Conservation (phyloP, 2,113 vertebrate species). For the Paramisgurnus dabryanus region DNA sequence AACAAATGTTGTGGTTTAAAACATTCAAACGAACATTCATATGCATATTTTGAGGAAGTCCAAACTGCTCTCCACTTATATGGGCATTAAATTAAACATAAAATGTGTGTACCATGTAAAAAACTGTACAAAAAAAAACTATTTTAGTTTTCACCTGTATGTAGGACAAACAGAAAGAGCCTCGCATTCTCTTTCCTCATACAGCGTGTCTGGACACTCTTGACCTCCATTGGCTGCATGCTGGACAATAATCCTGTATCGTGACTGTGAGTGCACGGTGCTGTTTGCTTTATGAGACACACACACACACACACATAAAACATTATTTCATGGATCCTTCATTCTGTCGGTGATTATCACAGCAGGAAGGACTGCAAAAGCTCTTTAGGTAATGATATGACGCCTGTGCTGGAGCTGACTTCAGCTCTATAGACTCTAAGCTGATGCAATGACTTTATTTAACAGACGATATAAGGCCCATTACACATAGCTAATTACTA, state of each 20-base stretch:
- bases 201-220: conserved; percentile 92
- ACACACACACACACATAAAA: conserved; percentile 42
- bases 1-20: too few relatives aligned
- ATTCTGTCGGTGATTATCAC: conserved; percentile 28
- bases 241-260: conserved; percentile 87
- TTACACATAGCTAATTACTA: conserved; percentile 75
- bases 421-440: conserved; percentile 46
- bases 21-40: too few relatives aligned
- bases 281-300: conserved; percentile 78
- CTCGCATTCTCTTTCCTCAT: conserved; percentile 95
- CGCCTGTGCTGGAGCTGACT: neutral
- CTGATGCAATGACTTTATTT: conserved; percentile 65
- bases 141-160: conserved; percentile 76
- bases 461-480: conserved; percentile 62
- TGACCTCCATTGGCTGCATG: conserved; percentile 83
- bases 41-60: too few relatives aligned
- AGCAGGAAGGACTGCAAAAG: conserved; percentile 16
- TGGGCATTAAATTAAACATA: neutral
- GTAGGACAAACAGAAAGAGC: conserved; percentile 78
- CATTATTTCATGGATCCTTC: neutral
- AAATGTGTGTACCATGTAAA: neutral
- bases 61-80: neutral
- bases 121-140: neutral
- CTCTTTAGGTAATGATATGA: conserved; percentile 33
- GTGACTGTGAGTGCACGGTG: conserved; percentile 81